Evolutionary conservation across 1,140 invertebrate species (phyloP), one percentile per base, ranked within the genome.

Genomic region (Apocrypta bakeri): DNA sequence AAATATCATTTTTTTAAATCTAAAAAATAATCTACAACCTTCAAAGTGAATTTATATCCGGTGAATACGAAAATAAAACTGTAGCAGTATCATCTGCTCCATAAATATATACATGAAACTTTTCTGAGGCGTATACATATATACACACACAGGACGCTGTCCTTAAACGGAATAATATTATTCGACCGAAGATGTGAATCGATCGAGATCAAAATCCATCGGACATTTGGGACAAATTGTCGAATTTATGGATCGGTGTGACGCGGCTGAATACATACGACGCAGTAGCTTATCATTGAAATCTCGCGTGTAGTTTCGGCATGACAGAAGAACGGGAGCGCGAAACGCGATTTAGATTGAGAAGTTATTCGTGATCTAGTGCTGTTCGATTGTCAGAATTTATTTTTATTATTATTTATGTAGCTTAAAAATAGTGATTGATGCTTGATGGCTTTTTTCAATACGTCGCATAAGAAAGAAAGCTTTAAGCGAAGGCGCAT

Each of bases 221-320:
- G 84, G 89, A 89, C 87, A 86, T 84, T 72, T 79, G 80, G 84
- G 90, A 91, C 90, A 91, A 91, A 91, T 91, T 91, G 89, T 87
- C 88, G 86, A 86, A 91, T 91, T 91, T 91, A 91, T 91, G 87
- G 88, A 88, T 90, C 86, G 87, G 84, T 89, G 89, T 89, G 85
- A 87, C 85, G 87, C 86, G 85, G 21, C 33, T 21, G 24, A 24
- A 48, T 48, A 48, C 42, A 48, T 48, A 17, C 42, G 42, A 48
- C 42, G 42, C 42, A 9, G n/a, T 24, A 79, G 85, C 84, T 90
- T 91, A 90, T 90, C 89, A 87, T 87, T 42, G 82, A 86, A 91
- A 91, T 90, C 89, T 90, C 83, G 84, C 48, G 48, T 56, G 88
- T 88, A 90, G 87, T 89, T 90, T 89, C 87, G 81, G 64, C 64